Percentiles rank a stretch among this genome's conserved stretches.
Evolutionary conservation across 2,888 invertebrate genomes (phyloP).

Genomic region (Agrotis ipsilon): DNA sequence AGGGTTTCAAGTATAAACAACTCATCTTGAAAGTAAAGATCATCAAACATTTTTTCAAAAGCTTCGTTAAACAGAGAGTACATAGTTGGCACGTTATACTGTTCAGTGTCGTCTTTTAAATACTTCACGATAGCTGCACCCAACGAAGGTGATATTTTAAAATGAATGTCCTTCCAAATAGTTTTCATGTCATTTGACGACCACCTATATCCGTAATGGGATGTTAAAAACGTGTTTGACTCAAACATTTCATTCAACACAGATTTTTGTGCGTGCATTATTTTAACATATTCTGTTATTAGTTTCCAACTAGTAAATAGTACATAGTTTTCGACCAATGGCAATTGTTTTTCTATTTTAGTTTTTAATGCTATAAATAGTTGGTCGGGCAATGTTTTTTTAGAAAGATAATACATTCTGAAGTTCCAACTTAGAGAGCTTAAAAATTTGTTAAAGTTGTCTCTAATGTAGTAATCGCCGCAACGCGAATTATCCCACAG

Average conservation of each 20-base stretch:
- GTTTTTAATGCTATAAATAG: conserved; percentile 58
- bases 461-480: conserved; percentile 5
- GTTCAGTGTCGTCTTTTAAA: conserved; percentile 62
- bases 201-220: conserved; percentile 1
- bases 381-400: conserved; percentile 7
- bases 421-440: too few species aligned
- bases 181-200: neutral
- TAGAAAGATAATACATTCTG: too few species aligned
- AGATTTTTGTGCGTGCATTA: conserved; percentile 31
- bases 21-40: conserved; percentile 16
- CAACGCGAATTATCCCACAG: neutral
- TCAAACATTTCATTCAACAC: too few species aligned
- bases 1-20: conserved; percentile 42
- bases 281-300: conserved; percentile 58
- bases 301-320: conserved; percentile 68
- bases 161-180: conserved; percentile 58
- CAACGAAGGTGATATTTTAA: conserved; percentile 57
- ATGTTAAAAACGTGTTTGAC: neutral
- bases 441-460: conserved; percentile 11
- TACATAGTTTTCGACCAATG: conserved; percentile 48
- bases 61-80: conserved; percentile 55
- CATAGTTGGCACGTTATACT: conserved; percentile 52
- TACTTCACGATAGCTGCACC: conserved; percentile 51
- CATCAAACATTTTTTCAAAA: conserved; percentile 30
- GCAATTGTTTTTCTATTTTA: conserved; percentile 57